Evolutionary conservation across 2,113 vertebrate species (phyloP).

Genomic region (Panthera uncia): DNA sequence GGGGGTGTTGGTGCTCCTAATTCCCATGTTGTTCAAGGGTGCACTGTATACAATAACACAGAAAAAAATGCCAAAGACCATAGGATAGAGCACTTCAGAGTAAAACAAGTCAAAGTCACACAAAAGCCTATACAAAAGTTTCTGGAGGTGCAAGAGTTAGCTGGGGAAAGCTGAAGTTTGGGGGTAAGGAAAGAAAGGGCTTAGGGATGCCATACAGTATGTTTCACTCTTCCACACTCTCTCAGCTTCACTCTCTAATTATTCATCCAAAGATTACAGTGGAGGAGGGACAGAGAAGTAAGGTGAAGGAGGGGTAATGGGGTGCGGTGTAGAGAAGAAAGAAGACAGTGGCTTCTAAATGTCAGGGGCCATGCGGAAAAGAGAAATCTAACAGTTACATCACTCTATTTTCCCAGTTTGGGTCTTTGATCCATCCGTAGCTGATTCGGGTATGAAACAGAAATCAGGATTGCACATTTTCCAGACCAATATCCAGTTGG

Average conservation of each 20-base stretch:
- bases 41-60: not conserved
- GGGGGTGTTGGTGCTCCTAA: not conserved
- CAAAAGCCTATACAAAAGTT: not conserved
- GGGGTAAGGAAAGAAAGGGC: not conserved
- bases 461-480: not conserved
- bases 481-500: not conserved
- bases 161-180: not conserved
- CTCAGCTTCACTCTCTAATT: not conserved
- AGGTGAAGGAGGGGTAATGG: not conserved
- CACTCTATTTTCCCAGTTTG: not conserved
- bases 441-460: not conserved
- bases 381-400: not conserved
- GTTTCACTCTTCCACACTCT: not conserved
- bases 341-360: not conserved
- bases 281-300: not conserved
- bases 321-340: not conserved
- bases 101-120: not conserved
- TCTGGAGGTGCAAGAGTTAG: not conserved
- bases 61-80: not conserved
- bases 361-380: not conserved
- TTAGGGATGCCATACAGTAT: not conserved
- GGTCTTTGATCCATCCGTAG: not conserved
- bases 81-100: not conserved
- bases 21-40: not conserved
- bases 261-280: not conserved